These are phyloP conservation scores for Eupristina koningsbergeri DNA, from an alignment of 1,140 invertebrate genomes.

Conservation along the genomic window DNA sequence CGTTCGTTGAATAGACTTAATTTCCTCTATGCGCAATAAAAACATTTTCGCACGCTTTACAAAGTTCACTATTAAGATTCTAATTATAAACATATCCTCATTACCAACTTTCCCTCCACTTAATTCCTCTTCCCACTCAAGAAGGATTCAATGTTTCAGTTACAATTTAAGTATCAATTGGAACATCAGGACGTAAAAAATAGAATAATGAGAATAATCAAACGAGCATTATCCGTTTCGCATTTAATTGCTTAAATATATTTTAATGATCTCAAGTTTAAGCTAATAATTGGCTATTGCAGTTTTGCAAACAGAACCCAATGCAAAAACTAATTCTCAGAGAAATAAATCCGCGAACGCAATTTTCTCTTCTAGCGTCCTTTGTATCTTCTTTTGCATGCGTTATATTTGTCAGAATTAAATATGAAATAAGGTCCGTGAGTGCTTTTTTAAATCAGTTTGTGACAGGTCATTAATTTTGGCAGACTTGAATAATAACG, in stretches of 20 bases:
- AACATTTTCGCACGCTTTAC: constrained; percentile 38
- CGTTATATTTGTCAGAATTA: background rate
- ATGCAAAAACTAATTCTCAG: background rate
- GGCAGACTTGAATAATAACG: background rate
- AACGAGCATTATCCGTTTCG: background rate
- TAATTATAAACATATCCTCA: constrained; percentile 40
- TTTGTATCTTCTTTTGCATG: background rate
- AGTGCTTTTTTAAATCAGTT: background rate
- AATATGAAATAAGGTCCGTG: background rate
- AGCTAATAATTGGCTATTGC: background rate
- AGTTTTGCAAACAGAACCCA: background rate
- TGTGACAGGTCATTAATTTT: background rate
- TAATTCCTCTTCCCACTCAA: background rate
- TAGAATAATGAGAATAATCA: no score
- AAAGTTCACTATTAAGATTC: background rate
- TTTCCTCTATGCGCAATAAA: background rate
- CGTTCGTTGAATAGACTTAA: background rate
- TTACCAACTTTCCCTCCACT: constrained; percentile 29
- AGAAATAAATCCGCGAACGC: background rate
- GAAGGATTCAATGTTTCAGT: background rate
- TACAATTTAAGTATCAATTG: background rate
- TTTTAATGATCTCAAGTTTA: background rate
- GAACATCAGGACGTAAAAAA: background rate
- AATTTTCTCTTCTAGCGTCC: background rate
- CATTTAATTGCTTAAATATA: background rate